phyloP scores from a whole-genome alignment of 2,888 invertebrate genomes.

The Doris montereyensis region DNA sequence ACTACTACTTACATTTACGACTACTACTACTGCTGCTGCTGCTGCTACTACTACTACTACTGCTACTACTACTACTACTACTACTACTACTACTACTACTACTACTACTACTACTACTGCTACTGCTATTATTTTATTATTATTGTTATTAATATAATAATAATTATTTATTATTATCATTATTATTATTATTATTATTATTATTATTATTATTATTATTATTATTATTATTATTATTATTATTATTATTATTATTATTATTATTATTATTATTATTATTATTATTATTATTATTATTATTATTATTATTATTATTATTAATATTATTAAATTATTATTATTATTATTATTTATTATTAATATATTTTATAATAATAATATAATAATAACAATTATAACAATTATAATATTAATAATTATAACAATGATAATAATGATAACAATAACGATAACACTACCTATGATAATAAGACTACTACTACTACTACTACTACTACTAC shows the following conservation, averaged over 20 bases:
- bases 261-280: conserved; percentile 29
- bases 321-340: conserved; percentile 17
- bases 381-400: too few species aligned
- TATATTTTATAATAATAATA: conserved; percentile 15
- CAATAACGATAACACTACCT: conserved; percentile 16
- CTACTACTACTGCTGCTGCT: too few species aligned
- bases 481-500: conserved; percentile 21
- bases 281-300: conserved; percentile 29
- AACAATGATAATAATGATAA: too few species aligned
- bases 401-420: too few species aligned
- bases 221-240: conserved; percentile 25
- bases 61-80: neutral
- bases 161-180: too few species aligned
- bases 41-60: too few species aligned
- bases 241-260: conserved; percentile 33
- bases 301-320: conserved; percentile 6
- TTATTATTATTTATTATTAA: conserved; percentile 23
- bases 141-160: too few species aligned
- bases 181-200: too few species aligned
- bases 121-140: neutral
- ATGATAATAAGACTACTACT: too few species aligned
- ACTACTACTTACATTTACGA: too few species aligned
- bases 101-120: neutral
- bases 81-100: neutral
- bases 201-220: neutral